These are phyloP conservation scores for Leptopterna dolabrata DNA, from an alignment of 2,888 invertebrate species.

Conservation along the genomic window DNA sequence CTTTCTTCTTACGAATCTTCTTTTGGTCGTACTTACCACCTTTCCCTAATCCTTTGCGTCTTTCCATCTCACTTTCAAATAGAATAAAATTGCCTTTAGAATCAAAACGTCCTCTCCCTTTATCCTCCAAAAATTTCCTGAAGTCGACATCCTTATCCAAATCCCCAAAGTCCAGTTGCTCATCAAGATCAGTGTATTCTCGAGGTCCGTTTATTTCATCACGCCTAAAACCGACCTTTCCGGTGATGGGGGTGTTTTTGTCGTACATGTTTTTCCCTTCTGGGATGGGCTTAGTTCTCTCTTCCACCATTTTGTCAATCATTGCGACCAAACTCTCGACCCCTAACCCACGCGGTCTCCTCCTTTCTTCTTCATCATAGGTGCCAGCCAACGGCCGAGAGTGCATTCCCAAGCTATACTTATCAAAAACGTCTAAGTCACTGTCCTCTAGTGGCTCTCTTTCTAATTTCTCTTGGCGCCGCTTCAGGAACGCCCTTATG, in stretches of 20 bases:
- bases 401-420: slow-evolving; percentile 10
- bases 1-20: neutral
- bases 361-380: neutral
- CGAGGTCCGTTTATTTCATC: neutral
- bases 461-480: neutral
- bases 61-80: neutral
- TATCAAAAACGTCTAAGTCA: slow-evolving; percentile 1
- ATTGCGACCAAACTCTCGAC: neutral
- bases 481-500: neutral
- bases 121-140: neutral
- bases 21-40: neutral
- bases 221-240: slow-evolving; percentile 32
- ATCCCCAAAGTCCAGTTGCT: slow-evolving; percentile 23
- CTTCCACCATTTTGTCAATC: slow-evolving; percentile 11
- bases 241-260: slow-evolving; percentile 21
- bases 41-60: neutral
- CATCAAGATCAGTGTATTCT: slow-evolving; percentile 28
- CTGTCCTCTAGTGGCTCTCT: neutral
- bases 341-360: neutral
- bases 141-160: slow-evolving; percentile 21
- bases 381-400: neutral
- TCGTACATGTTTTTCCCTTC: slow-evolving; percentile 6
- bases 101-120: neutral
- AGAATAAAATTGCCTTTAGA: slow-evolving; percentile 29
- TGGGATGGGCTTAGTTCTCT: neutral